Evolutionary conservation across 2,113 vertebrate genomes (phyloP).

Genomic region (Siphamia tubifer): DNA sequence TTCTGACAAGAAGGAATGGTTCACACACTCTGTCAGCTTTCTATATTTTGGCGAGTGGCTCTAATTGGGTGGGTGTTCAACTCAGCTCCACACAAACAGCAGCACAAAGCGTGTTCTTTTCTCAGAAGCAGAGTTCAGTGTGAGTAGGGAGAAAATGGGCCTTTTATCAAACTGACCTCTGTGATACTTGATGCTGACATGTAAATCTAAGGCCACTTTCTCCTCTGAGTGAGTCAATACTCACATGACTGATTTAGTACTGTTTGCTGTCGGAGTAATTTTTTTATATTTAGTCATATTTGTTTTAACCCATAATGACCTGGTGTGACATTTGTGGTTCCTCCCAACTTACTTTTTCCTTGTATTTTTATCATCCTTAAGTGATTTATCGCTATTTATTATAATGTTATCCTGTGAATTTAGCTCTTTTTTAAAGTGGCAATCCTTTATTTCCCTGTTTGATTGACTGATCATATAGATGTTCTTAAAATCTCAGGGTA

Average conservation of each 20-base stretch:
- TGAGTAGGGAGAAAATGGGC: neutral
- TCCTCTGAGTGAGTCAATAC: neutral
- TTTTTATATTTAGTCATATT: too few relatives aligned
- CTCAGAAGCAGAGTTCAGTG: neutral
- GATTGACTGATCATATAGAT: too few relatives aligned
- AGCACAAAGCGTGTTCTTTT: conserved; percentile 12
- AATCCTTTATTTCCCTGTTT: too few relatives aligned
- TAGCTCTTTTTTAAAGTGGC: too few relatives aligned
- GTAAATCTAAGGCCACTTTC: neutral
- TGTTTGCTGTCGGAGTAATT: too few relatives aligned
- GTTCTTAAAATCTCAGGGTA: too few relatives aligned
- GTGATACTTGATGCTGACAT: neutral
- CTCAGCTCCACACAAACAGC: neutral
- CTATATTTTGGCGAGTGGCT: conserved; percentile 8
- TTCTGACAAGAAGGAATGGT: neutral
- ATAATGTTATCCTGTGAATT: too few relatives aligned
- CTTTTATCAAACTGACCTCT: neutral
- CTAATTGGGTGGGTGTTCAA: conserved; percentile 10
- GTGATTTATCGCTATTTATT: too few relatives aligned
- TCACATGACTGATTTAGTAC: neutral
- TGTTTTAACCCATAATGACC: too few relatives aligned
- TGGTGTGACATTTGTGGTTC: too few relatives aligned
- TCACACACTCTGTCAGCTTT: neutral
- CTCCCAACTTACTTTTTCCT: too few relatives aligned
- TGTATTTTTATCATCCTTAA: too few relatives aligned